These are phyloP conservation scores for Streptopelia turtur DNA, from an alignment of 2,797 vertebrate genomes.

Conservation along the genomic window DNA sequence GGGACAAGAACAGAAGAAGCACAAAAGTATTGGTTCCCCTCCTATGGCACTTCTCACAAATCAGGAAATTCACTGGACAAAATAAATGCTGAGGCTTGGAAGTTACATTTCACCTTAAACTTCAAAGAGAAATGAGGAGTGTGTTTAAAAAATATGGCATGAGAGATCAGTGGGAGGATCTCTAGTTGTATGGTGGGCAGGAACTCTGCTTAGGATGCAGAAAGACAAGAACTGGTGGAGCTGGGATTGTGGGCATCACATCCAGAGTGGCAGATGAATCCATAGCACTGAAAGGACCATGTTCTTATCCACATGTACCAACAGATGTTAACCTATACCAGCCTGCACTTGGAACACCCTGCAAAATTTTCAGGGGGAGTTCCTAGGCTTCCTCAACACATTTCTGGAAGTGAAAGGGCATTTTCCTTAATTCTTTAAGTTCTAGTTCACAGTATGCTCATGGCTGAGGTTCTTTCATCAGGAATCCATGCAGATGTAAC, in stretches of 20 bases:
- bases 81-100: background rate
- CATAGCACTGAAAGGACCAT: rapidly evolving
- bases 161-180: background rate
- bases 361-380: background rate
- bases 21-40: background rate
- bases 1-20: constrained; percentile 1
- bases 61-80: background rate
- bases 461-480: background rate
- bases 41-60: constrained; percentile 16
- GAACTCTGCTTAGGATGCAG: background rate
- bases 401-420: background rate
- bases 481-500: background rate
- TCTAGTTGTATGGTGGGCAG: background rate
- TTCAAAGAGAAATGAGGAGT: background rate
- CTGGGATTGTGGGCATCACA: background rate
- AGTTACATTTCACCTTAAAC: constrained; percentile 5
- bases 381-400: background rate
- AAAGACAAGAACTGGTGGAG: background rate
- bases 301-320: rapidly evolving
- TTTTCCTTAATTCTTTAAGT: background rate
- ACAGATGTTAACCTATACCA: rapidly evolving
- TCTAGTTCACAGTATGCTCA: background rate
- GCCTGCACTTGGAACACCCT: background rate
- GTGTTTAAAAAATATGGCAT: background rate
- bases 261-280: background rate